Conservation (phyloP, 2,113 vertebrate species). For the Dasypus novemcinctus region DNA sequence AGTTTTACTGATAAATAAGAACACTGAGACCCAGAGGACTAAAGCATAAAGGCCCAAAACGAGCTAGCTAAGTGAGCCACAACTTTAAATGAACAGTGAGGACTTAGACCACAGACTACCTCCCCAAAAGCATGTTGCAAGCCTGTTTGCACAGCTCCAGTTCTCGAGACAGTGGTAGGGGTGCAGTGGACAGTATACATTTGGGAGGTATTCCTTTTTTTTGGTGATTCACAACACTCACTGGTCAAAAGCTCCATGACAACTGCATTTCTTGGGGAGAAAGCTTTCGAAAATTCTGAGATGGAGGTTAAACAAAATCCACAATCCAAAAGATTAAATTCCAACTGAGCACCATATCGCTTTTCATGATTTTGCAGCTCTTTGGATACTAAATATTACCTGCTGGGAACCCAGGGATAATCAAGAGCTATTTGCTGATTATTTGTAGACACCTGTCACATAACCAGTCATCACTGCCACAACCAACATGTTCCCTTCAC, state of each 20-base stretch:
- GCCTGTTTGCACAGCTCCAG: background rate
- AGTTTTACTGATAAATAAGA: background rate
- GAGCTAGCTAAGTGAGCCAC: background rate
- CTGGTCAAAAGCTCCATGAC: background rate
- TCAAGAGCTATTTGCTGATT: background rate
- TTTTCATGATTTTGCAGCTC: background rate
- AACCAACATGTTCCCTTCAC: background rate
- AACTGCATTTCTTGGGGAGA: background rate
- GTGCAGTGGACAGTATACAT: background rate
- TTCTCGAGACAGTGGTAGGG: background rate
- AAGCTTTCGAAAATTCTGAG: background rate
- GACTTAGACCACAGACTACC: background rate
- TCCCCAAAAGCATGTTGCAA: background rate
- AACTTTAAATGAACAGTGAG: background rate
- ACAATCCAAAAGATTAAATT: background rate
- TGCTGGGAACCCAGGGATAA: background rate
- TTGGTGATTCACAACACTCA: background rate
- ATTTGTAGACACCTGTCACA: background rate
- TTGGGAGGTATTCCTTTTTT: background rate
- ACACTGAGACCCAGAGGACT: background rate
- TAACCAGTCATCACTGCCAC: background rate
- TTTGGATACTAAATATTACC: background rate
- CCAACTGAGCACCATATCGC: background rate
- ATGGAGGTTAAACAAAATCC: background rate
- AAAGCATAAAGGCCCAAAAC: background rate